These are phyloP conservation scores for Melieria omissa DNA, from an alignment of 2,888 invertebrate species.

Conservation along the genomic window DNA sequence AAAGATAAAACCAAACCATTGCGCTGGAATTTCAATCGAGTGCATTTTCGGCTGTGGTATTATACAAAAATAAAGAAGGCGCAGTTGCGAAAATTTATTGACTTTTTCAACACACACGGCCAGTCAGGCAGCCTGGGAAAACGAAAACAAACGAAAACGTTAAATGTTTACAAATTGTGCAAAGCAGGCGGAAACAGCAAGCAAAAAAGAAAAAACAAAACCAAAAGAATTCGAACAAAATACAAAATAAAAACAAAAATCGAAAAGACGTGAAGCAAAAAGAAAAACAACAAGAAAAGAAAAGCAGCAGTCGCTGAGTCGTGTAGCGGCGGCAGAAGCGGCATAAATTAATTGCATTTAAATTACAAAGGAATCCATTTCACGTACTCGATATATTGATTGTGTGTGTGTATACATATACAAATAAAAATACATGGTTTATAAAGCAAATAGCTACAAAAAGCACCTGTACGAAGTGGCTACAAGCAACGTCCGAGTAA, in stretches of 20 bases:
- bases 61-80: too few relatives aligned
- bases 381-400: background rate
- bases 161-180: constrained; percentile 25
- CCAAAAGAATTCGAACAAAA: too few relatives aligned
- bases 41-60: too few relatives aligned
- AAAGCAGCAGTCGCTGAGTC: background rate
- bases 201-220: too few relatives aligned
- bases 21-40: too few relatives aligned
- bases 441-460: background rate
- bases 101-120: too few relatives aligned
- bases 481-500: background rate
- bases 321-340: too few relatives aligned
- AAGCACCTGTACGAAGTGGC: background rate
- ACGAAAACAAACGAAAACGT: background rate
- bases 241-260: background rate
- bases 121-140: too few relatives aligned
- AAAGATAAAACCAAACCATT: too few relatives aligned
- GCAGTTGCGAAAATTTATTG: too few relatives aligned
- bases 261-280: background rate
- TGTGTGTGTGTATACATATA: background rate
- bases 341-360: constrained; percentile 27
- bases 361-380: constrained; percentile 20
- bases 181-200: constrained; percentile 16
- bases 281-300: background rate
- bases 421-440: background rate